Conservation (phyloP, 2,888 invertebrate genomes). For the Laspeyria flexula region DNA sequence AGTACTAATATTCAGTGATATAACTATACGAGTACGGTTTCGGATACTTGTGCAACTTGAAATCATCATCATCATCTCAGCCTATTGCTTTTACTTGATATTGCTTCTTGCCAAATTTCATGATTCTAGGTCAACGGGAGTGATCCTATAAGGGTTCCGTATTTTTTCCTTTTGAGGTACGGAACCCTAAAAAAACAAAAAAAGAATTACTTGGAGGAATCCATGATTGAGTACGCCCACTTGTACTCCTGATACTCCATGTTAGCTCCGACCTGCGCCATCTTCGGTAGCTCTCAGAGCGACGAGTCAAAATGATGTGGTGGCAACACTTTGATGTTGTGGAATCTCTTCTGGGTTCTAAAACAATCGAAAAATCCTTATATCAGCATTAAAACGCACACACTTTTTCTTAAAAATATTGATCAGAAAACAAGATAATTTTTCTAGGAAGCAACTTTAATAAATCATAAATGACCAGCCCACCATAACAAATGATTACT, state of each 20-base stretch:
- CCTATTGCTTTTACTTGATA: no score
- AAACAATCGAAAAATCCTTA: conserved; percentile 32
- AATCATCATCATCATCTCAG: no score
- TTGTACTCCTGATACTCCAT: conserved; percentile 89
- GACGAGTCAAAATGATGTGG: conserved; percentile 29
- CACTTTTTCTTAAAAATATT: not conserved
- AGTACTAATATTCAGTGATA: no score
- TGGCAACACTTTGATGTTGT: conserved; percentile 26
- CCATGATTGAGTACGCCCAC: conserved; percentile 98
- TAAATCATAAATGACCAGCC: conserved; percentile 5
- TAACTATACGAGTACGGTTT: no score
- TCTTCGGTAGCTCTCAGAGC: conserved; percentile 47
- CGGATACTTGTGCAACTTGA: no score
- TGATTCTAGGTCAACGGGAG: no score
- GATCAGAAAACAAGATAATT: not conserved
- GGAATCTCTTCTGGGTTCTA: conserved; percentile 44
- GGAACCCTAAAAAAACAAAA: no score
- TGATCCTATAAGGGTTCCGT: no score
- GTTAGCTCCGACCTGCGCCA: conserved; percentile 84
- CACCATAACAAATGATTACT: conserved; percentile 2
- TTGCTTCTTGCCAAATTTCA: no score
- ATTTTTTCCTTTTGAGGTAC: no score
- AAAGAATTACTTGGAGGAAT: conserved; percentile 91
- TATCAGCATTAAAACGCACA: not conserved
- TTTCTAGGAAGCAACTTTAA: not conserved